A percentile compares a stretch with the other conserved stretches of the same genome.
These are phyloP conservation scores for Myotis daubentonii DNA, from an alignment of 2,797 vertebrate species.

Conservation along the genomic window DNA sequence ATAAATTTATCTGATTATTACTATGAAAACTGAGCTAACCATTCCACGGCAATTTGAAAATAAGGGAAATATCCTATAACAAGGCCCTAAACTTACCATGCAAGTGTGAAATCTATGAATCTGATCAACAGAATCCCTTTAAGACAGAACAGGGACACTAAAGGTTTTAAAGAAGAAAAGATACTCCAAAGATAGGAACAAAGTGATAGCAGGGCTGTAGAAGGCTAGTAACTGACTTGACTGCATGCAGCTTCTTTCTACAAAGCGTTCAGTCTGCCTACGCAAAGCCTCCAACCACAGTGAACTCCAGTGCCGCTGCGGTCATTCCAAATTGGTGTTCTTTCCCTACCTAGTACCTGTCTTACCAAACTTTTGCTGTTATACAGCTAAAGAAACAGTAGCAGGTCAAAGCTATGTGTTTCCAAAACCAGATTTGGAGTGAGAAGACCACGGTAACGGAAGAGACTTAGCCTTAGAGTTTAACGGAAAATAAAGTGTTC, in stretches of 20 bases:
- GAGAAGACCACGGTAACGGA: background rate
- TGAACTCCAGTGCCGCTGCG: background rate
- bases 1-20: background rate
- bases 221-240: background rate
- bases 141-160: background rate
- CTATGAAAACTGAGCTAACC: constrained; percentile 18
- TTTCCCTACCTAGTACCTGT: background rate
- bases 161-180: background rate
- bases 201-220: background rate
- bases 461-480: background rate
- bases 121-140: background rate
- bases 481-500: background rate
- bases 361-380: background rate
- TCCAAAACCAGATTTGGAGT: background rate
- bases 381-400: background rate
- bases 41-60: background rate
- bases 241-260: background rate
- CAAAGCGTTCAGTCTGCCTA: background rate
- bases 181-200: background rate
- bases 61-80: background rate
- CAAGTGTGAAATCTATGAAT: constrained; percentile 8
- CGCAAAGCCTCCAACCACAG: background rate
- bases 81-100: background rate
- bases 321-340: background rate
- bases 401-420: background rate